Conservation (phyloP, 1,140 invertebrate species). For the Maniola jurtina region DNA sequence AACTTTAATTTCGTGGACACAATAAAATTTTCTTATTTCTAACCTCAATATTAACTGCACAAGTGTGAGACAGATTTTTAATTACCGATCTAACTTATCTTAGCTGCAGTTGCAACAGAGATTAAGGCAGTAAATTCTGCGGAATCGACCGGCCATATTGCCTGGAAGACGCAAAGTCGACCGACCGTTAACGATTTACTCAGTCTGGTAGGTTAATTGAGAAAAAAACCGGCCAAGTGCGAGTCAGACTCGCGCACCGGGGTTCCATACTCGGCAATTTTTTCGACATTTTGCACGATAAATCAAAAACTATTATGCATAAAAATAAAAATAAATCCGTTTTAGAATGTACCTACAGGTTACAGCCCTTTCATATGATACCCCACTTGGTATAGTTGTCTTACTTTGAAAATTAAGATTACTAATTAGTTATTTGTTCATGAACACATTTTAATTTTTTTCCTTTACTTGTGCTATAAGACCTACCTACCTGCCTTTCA, state of each 20-base stretch:
- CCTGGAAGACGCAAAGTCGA: conserved; percentile 24
- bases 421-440: too few relatives aligned
- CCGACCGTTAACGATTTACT: conserved; percentile 24
- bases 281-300: not conserved
- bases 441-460: too few relatives aligned
- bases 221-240: not conserved
- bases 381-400: too few relatives aligned
- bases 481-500: too few relatives aligned
- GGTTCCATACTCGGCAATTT: not conserved
- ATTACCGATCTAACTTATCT: conserved; percentile 21
- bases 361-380: too few relatives aligned
- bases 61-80: conserved; percentile 3
- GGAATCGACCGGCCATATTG: conserved; percentile 29
- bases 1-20: too few relatives aligned
- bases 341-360: too few relatives aligned
- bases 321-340: too few relatives aligned
- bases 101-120: conserved; percentile 24
- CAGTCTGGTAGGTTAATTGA: conserved; percentile 30
- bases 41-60: conserved; percentile 1
- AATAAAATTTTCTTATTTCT: not conserved
- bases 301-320: not conserved
- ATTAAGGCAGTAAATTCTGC: conserved; percentile 32
- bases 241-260: not conserved
- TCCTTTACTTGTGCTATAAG: too few relatives aligned
- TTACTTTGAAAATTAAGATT: too few relatives aligned